Base-by-base conservation (phyloP, 2,113 vertebrate species). In the Chaetorhynchus papuensis region DNA sequence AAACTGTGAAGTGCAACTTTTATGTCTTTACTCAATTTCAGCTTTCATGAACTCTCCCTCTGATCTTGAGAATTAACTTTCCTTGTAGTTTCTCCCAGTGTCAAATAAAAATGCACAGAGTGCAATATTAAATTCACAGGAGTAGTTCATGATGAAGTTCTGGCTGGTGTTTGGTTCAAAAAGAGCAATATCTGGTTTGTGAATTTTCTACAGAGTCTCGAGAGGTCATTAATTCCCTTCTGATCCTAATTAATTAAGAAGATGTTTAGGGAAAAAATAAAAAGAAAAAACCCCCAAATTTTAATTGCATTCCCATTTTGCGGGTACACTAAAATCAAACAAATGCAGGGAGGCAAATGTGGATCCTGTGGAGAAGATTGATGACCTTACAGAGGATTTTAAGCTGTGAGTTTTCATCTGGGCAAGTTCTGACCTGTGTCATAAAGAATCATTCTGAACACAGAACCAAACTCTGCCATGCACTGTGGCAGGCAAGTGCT, bases 221-320 rank as follows among this genome's bases (percentile, higher is more conserved):
- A 39, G 78, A 57, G 64, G 47, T 84, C 30, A 2, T 69, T 72
- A 56, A 53, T 49, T 70, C 54, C 59, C 47, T 69, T 81, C 54
- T 80, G 75, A 60, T 68, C n/a, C 42, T 83, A 70, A 70, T 72
- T 83, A 81, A 89, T 81, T 60, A 80, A 72, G 78, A 68, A 64
- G 24, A 41, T 54, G 37, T 60, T 47, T 4, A 61, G 47, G 2
- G 1, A 5, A 13, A 26, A 39, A 71, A 52, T 78, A 33, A 31
- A 30, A 19, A 3, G 6, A 10, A 26, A 7, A 30, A 19, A 2
- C 0, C 0, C 4, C 17, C 30, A 9, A 19, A 63, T 71, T 63
- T 70, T 60, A 89, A 79, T 26, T 68, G 70, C 69, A 47, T 74
- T 91, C 35, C 13, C 31, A 52, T 78, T 83, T 74, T 93, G 27